Conservation (phyloP, 1,140 invertebrate genomes). For the Drosophila pseudoobscura region DNA sequence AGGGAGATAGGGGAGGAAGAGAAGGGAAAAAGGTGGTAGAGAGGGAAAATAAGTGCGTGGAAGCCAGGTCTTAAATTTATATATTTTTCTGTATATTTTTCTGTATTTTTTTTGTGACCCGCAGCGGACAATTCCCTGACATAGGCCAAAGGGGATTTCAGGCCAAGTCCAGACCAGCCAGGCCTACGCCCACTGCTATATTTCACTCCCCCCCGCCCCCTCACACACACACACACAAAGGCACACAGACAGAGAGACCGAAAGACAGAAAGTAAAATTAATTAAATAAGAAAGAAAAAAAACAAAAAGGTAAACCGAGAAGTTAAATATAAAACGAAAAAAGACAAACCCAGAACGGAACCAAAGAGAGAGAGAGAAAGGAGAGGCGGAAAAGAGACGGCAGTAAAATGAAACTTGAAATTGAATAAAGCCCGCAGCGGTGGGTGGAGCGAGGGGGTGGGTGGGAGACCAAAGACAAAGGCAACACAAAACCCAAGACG, state of each 20-base stretch:
- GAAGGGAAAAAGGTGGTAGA: too few species aligned
- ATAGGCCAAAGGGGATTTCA: slow-evolving; percentile 58
- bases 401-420: slow-evolving; percentile 77
- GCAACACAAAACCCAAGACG: slow-evolving; percentile 49
- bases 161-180: slow-evolving; percentile 41
- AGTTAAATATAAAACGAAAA: slow-evolving; percentile 79
- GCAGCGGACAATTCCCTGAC: slow-evolving; percentile 57
- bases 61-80: slow-evolving; percentile 33
- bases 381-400: not conserved
- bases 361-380: slow-evolving; percentile 10
- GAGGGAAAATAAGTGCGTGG: slow-evolving; percentile 3
- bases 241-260: slow-evolving; percentile 4
- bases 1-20: too few species aligned
- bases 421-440: slow-evolving; percentile 66
- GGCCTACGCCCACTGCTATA: slow-evolving; percentile 12
- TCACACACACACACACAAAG: not conserved
- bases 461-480: slow-evolving; percentile 49
- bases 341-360: slow-evolving; percentile 66
- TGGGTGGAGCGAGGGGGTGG: slow-evolving; percentile 1
- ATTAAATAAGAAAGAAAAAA: slow-evolving; percentile 73
- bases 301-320: slow-evolving; percentile 72
- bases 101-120: slow-evolving; percentile 32
- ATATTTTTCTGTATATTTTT: slow-evolving; percentile 17
- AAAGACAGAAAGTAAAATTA: slow-evolving; percentile 61
- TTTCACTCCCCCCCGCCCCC: slow-evolving; percentile 5